Evolutionary conservation across 2,797 vertebrate species (phyloP), one percentile per base, ranked within the genome.

Genomic region (Lagodon rhomboides): DNA sequence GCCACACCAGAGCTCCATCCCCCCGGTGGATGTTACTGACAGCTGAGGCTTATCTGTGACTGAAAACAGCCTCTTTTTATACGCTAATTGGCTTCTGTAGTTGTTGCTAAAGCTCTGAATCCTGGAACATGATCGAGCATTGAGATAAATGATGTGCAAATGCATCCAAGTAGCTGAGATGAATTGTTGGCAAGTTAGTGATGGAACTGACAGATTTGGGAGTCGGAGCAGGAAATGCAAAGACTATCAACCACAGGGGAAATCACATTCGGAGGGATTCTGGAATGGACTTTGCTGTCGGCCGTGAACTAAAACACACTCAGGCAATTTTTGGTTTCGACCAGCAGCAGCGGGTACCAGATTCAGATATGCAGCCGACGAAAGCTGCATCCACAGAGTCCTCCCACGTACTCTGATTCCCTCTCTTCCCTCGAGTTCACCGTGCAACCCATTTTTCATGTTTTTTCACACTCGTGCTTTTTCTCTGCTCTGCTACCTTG

Each of bases 11-110:
- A 87, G 61, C 63, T 53, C 23, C 0, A 38, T 51, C 56, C 53
- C 73, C 55, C 47, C 16, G 0, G 64, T 65, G 51, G 62, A 74
- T 30, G 54, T 53, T 34, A 34, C 66, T 59, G 73, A 77, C 79
- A 88, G 75, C 85, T 78, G 71, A 82, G 68, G 68, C 78, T 86
- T 66, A 62, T 25, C 75, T 77, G n/a, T 0, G 12, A 51, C 60
- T 70, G 56, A 77, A 79, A 79, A 77, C 63, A 76, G 71, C 53
- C 23, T 47, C 60, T 77, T 81, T 79, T 82, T 46, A 55, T 3
- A 44, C 70, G 46, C 51, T 61, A 76, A 80, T 55, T 72, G 73
- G 53, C 44, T 53, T 50, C 47, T 54, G 43, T 53, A 43, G 62
- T 20, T 55, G 27, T 4, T 56, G 47, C 23, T 53, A 18, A 61